Conservation (phyloP, 2,113 vertebrate genomes). For the Noturus placidus region DNA sequence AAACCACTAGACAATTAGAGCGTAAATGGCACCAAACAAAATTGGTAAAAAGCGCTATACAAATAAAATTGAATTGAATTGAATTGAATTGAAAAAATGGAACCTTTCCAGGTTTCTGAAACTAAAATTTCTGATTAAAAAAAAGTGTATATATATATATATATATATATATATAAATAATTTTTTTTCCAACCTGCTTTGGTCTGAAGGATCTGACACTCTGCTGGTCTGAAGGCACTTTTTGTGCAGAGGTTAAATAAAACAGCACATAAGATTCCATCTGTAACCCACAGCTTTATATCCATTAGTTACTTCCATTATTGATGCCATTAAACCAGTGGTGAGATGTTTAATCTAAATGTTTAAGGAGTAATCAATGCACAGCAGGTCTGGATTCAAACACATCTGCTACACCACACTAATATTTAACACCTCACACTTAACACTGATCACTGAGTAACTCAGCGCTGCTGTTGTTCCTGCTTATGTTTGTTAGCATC, state of each 20-base stretch:
- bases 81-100: too few species aligned
- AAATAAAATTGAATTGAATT: too few species aligned
- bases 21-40: too few species aligned
- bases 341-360: background rate
- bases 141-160: too few species aligned
- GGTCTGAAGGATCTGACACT: background rate
- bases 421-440: background rate
- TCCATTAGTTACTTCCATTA: background rate
- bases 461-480: background rate
- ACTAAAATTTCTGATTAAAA: too few species aligned
- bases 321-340: background rate
- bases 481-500: background rate
- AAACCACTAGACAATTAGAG: too few species aligned
- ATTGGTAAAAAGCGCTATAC: too few species aligned
- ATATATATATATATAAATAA: too few species aligned
- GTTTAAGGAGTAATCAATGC: background rate
- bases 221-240: background rate
- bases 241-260: background rate
- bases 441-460: background rate
- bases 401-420: background rate
- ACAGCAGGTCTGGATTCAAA: background rate
- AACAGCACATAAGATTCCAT: background rate
- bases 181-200: too few species aligned
- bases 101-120: background rate
- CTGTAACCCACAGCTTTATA: background rate